phyloP scores from a whole-genome alignment of 1,140 invertebrate genomes.

The Pseudomyrmex cubaensis region DNA sequence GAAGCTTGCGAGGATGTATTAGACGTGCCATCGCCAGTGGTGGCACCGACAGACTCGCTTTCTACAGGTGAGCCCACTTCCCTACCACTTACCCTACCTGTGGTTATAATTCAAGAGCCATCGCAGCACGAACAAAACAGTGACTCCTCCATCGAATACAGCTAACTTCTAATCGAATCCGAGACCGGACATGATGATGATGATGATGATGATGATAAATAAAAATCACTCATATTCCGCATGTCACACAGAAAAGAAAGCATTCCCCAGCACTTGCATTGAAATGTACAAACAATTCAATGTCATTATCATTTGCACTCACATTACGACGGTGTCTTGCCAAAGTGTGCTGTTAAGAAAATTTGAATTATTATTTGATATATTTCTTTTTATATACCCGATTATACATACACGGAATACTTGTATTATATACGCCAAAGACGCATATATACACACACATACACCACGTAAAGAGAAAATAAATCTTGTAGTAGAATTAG shows the following conservation, averaged over 20 bases:
- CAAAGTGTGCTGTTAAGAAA: constrained; percentile 5
- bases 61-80: constrained; percentile 83
- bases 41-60: constrained; percentile 79
- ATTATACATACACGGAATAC: not conserved
- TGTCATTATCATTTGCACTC: constrained; percentile 12
- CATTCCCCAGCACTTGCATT: constrained; percentile 7
- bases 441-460: not conserved
- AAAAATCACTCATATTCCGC: constrained; percentile 6
- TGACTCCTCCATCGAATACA: constrained; percentile 79
- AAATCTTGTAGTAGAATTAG: constrained; percentile 28
- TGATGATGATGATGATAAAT: not conserved
- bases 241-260: constrained; percentile 20
- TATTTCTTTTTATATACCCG: constrained; percentile 44
- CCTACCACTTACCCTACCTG: constrained; percentile 82
- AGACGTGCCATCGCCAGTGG: constrained; percentile 84
- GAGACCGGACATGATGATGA: constrained; percentile 26
- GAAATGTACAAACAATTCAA: constrained; percentile 2
- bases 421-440: constrained; percentile 40
- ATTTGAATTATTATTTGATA: not conserved
- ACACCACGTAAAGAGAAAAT: not conserved
- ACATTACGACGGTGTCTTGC: not conserved
- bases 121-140: constrained; percentile 78
- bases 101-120: constrained; percentile 84
- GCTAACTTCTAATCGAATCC: constrained; percentile 73
- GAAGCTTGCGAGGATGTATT: constrained; percentile 95